Evolutionary conservation across 2,797 vertebrate species (phyloP).

Genomic region (Mormyrus proboscirostris): DNA sequence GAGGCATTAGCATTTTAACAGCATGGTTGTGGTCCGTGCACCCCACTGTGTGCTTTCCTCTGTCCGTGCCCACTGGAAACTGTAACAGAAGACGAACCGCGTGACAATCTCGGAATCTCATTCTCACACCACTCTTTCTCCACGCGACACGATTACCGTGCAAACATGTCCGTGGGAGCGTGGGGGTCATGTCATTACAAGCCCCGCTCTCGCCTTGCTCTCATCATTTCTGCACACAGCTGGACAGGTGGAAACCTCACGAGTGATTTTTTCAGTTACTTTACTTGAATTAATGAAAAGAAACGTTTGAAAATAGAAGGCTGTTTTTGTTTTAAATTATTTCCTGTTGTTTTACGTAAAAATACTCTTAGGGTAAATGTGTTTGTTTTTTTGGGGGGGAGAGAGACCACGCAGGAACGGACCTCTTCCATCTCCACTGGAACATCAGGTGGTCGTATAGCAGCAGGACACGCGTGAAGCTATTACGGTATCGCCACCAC

Average conservation of each 20-base stretch:
- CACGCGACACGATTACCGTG: background rate
- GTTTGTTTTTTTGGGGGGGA: background rate
- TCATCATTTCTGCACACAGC: background rate
- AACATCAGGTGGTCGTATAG: background rate
- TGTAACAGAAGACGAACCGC: background rate
- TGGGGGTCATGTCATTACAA: background rate
- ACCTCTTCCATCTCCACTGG: background rate
- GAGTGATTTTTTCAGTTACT: background rate
- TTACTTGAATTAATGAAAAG: background rate
- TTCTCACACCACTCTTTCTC: background rate
- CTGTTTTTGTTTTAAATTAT: background rate
- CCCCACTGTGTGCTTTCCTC: conserved; percentile 32
- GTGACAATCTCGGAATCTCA: background rate
- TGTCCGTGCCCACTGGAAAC: background rate
- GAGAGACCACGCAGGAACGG: background rate
- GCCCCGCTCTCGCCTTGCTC: background rate
- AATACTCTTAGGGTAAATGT: background rate
- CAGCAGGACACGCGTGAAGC: background rate
- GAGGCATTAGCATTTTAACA: conserved; percentile 12
- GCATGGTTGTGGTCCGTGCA: background rate
- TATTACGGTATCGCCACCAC: background rate
- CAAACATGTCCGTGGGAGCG: background rate
- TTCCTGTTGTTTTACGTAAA: background rate
- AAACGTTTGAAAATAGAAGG: background rate
- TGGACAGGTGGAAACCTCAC: background rate